Percentiles rank a stretch among this genome's conserved stretches.
Evolutionary conservation across 2,888 invertebrate genomes (phyloP).

Genomic region (Drosophila flavopinicola): DNA sequence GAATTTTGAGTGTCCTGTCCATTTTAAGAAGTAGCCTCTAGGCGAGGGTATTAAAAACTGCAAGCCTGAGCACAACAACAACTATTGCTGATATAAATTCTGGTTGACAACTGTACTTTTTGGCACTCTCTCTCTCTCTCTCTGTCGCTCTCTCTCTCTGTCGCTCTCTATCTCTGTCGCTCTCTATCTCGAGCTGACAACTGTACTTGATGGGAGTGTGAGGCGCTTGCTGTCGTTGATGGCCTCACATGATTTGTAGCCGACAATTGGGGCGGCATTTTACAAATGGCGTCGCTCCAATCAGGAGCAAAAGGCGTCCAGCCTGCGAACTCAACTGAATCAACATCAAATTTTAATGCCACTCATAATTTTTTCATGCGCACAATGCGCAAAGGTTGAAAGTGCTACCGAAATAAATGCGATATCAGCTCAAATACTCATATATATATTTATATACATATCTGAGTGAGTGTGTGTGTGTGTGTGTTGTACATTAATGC

Average conservation of each 20-base stretch:
- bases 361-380: constrained; percentile 74
- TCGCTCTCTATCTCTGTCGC: too few relatives aligned
- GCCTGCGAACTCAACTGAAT: constrained; percentile 27
- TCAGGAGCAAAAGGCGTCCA: constrained; percentile 5
- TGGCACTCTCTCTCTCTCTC: background rate
- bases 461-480: background rate
- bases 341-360: constrained; percentile 77
- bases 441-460: constrained; percentile 9
- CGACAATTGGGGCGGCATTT: constrained; percentile 62
- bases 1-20: background rate
- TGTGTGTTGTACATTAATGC: constrained; percentile 38
- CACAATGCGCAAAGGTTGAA: constrained; percentile 72
- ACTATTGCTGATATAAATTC: constrained; percentile 42
- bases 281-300: background rate
- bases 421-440: constrained; percentile 64
- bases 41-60: constrained; percentile 24
- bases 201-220: constrained; percentile 38
- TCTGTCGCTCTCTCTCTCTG: background rate
- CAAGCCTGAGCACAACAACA: constrained; percentile 8
- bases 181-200: constrained; percentile 28
- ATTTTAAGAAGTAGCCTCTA: background rate
- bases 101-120: constrained; percentile 52
- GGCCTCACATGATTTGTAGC: constrained; percentile 69
- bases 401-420: constrained; percentile 46
- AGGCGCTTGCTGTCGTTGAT: constrained; percentile 58